Evolutionary conservation across 2,888 invertebrate genomes (phyloP), one percentile per base, ranked within the genome.

Genomic region (Cephus runcator): DNA sequence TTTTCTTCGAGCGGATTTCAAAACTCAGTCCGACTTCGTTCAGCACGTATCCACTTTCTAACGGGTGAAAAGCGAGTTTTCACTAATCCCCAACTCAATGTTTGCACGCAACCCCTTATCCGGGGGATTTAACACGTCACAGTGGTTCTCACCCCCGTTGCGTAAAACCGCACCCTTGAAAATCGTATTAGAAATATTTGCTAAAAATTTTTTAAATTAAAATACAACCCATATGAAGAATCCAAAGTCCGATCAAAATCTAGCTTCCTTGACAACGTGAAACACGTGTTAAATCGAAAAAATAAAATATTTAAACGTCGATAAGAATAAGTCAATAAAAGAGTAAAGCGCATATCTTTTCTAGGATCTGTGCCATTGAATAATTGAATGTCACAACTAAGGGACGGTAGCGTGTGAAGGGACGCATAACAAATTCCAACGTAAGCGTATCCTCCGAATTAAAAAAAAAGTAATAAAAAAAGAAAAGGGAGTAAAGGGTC

Each of bases 61-160:
- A 34, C 71, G 71, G 34, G 71, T 33, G 71, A 71, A 71, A 71
- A 34, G 31, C 71, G 71, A 71, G 31, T 71, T 71, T 71, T 33
- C 33, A 34, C 71, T 71, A 71, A 71, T 71, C 71, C 12, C 9
- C 31, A 34, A 33, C 31, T 34, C 31, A 31, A 71, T 71, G 34
- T 71, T 71, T 71, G 31, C 71, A 71, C 33, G 71, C 71, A 9
- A 71, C 71, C 71, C 71, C 31, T 71, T 33, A 15, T 71, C 31
- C 56, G 23, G 56, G 9, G 71, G 71, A 34, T 30, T 71, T 71
- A 34, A 71, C 71, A 23, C 71, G 31, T 23, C 15, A 23, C 71
- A 71, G 71, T 71, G 71, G 15, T 71, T 71, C 31, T 71, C 71
- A 71, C 2, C 12, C 31, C 11, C 12, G 1, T 15, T 1, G 56